These are phyloP conservation scores for Bombus difficillimus DNA, from an alignment of 1,140 invertebrate species.

Conservation along the genomic window DNA sequence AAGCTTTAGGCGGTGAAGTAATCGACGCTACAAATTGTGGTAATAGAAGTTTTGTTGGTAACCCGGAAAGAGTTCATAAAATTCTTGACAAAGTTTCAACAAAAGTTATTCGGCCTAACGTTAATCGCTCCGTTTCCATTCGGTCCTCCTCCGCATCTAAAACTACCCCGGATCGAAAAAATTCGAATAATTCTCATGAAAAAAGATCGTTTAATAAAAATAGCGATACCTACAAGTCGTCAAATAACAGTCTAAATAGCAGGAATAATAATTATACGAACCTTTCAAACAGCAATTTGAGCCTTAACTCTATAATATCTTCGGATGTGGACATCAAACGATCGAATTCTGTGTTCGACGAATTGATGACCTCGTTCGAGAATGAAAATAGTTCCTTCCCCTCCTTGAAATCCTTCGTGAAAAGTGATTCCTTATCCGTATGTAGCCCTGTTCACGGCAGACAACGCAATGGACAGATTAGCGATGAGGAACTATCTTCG, in stretches of 20 bases:
- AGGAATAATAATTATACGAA: conserved; percentile 66
- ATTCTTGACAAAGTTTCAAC: conserved; percentile 57
- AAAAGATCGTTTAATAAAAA: conserved; percentile 20
- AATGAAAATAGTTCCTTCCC: conserved; percentile 77
- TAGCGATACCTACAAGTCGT: conserved; percentile 38
- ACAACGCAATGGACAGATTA: conserved; percentile 66
- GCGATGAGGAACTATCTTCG: conserved; percentile 78
- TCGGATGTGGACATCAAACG: conserved; percentile 74
- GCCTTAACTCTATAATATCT: conserved; percentile 80
- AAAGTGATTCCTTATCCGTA: conserved; percentile 72
- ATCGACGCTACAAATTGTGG: conserved; percentile 37
- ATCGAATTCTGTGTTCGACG: conserved; percentile 81
- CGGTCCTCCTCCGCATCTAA: conserved; percentile 70
- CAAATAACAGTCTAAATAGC: conserved; percentile 37
- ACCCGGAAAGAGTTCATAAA: conserved; percentile 53
- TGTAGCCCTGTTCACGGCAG: conserved; percentile 64
- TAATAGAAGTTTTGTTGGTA: conserved; percentile 32
- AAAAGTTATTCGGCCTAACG: conserved; percentile 44
- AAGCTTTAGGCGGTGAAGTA: conserved; percentile 64
- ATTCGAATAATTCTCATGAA: conserved; percentile 1
- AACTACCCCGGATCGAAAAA: conserved; percentile 62
- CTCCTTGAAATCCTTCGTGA: conserved; percentile 70
- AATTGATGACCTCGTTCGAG: conserved; percentile 83
- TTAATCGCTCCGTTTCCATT: conserved; percentile 66
- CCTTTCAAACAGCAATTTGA: conserved; percentile 79